A percentile compares a stretch with the other conserved stretches of the same genome.
phyloP scores from a whole-genome alignment of 2,797 vertebrate genomes.

The Typhlichthys subterraneus region DNA sequence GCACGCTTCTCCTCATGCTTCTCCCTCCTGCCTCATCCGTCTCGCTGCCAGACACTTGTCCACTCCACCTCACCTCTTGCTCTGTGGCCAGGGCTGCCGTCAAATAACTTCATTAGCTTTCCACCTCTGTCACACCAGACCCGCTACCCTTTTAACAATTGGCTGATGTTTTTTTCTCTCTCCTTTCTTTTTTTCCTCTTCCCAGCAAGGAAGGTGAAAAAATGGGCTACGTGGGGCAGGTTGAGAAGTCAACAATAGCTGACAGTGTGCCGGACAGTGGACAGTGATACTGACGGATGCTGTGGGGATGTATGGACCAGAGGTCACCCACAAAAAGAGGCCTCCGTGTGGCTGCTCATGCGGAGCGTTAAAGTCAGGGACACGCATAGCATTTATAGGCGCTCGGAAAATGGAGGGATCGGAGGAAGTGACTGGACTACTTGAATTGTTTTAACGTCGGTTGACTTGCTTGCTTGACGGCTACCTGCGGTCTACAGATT shows the following conservation, averaged over 20 bases:
- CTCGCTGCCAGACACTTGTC: slow-evolving; percentile 81
- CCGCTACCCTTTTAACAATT: slow-evolving; percentile 80
- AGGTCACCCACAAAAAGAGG: slow-evolving; percentile 71
- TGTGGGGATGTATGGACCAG: slow-evolving; percentile 72
- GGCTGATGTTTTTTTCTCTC: slow-evolving; percentile 68
- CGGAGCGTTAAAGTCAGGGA: slow-evolving; percentile 43
- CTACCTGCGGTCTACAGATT: background rate
- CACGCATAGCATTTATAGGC: slow-evolving; percentile 49
- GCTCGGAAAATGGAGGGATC: slow-evolving; percentile 26
- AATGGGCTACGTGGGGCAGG: slow-evolving; percentile 66
- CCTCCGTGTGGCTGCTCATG: slow-evolving; percentile 56
- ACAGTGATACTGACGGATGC: slow-evolving; percentile 76
- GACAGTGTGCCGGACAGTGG: slow-evolving; percentile 71
- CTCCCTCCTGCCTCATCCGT: slow-evolving; percentile 72
- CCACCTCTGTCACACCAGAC: slow-evolving; percentile 80
- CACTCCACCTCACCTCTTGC: slow-evolving; percentile 79
- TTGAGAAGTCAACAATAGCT: slow-evolving; percentile 77
- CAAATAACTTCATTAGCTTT: slow-evolving; percentile 86
- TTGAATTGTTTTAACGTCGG: background rate
- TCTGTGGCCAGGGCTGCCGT: slow-evolving; percentile 77
- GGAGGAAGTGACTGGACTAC: background rate
- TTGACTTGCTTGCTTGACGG: background rate
- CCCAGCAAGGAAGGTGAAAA: slow-evolving; percentile 39
- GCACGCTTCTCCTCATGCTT: slow-evolving; percentile 6
- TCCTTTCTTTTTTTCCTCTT: slow-evolving; percentile 27